Evolutionary conservation across 1,140 invertebrate species (phyloP), one percentile per base, ranked within the genome.

Genomic region (Drosophila suzukii): DNA sequence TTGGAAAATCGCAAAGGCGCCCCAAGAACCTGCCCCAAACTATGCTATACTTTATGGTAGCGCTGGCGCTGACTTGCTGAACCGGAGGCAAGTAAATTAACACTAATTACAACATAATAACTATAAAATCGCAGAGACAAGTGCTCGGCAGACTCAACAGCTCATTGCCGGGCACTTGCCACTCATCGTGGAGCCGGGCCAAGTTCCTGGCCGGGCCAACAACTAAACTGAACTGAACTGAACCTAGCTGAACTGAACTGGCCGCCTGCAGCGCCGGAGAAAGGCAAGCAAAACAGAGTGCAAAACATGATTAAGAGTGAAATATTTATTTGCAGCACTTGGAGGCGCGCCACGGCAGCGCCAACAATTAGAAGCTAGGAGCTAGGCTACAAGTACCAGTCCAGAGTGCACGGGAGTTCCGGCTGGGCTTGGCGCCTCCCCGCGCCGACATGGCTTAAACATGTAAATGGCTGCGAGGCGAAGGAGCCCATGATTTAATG

Each of bases 261-360:
- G 78, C 75, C 78, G 41, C 65, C 60, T 38, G 54, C 68, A 63
- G 59, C 60, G 63, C 27, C 43, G 72, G 66, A 57, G 57, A 81
- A 77, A 80, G 78, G 81, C 67, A 74, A 70, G 72, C 65, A 65
- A 61, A 81, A 67, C 74, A 88, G 53, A 78, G 65, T 63, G 82
- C 78, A 86, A 86, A 86, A 86, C 82, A 86, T 86, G 78, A 86
- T 88, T 83, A 89, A 89, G 80, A 80, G 79, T 88, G 76, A 88
- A 88, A 88, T 89, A 88, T 88, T 83, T 89, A 88, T 89, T 89
- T 89, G 76, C 84, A 86, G 66, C 82, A 86, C 78, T 86, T 81
- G 70, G 70, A 81, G 82, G 78, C 82, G 78, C 78, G 83, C 79
- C 71, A 82, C 83, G 79, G 72, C 75, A 78, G 66, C 71, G 57